Evolutionary conservation across 1,140 invertebrate genomes (phyloP).

Genomic region (Zaprionus vittiger): DNA sequence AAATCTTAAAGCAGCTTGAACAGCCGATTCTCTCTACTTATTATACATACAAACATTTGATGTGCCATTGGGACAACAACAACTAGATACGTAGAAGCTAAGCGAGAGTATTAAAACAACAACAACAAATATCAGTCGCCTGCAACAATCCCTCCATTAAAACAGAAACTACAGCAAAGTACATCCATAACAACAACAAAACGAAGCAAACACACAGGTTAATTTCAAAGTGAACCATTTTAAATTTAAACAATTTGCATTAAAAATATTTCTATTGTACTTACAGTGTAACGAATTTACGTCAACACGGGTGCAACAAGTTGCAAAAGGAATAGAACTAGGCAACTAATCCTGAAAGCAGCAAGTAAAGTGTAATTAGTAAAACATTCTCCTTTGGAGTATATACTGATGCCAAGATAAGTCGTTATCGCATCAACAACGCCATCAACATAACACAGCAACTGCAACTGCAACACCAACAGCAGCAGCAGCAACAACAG

Average conservation of each 20-base stretch:
- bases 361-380: conserved; percentile 4
- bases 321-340: neutral
- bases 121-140: conserved; percentile 42
- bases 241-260: neutral
- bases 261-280: conserved; percentile 18
- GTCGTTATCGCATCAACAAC: conserved; percentile 71
- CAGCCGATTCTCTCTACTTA: conserved; percentile 32
- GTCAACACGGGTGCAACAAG: conserved; percentile 28
- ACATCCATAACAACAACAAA: conserved; percentile 19
- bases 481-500: conserved; percentile 22
- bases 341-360: neutral
- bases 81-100: conserved; percentile 72
- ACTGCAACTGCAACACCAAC: conserved; percentile 44
- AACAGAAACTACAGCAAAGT: conserved; percentile 45
- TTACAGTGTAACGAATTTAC: conserved; percentile 76
- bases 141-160: conserved; percentile 78
- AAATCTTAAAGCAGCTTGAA: conserved; percentile 24
- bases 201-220: conserved; percentile 44
- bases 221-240: conserved; percentile 5
- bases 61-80: conserved; percentile 68
- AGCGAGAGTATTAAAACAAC: conserved; percentile 76
- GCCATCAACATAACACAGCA: conserved; percentile 73
- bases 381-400: conserved; percentile 5
- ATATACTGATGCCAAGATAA: conserved; percentile 65
- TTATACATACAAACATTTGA: conserved; percentile 50